Evolutionary conservation across 92 coral and sea anemone genomes (phyloP).

Genomic region (Virgularia gustaviana): DNA sequence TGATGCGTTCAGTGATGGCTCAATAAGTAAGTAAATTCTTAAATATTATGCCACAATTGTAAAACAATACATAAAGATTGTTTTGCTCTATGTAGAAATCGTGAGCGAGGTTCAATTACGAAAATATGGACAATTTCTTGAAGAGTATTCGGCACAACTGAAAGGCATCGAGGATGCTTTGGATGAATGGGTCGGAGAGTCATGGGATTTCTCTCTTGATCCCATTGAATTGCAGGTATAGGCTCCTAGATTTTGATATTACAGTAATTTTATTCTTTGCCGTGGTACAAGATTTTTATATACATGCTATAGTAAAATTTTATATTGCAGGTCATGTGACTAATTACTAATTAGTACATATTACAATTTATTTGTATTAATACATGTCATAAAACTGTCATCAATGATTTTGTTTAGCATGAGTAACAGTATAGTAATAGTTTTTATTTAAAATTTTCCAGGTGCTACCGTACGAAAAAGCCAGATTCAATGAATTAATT

Average conservation of each 20-base stretch:
- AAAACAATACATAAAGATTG: not conserved
- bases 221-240: constrained; percentile 93
- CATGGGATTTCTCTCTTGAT: constrained; percentile 93
- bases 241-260: no score
- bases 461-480: constrained; percentile 95
- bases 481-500: constrained; percentile 79
- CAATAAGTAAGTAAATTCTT: constrained; percentile 79
- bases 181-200: constrained; percentile 91
- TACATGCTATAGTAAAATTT: no score
- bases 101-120: constrained; percentile 90
- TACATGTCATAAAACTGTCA: no score
- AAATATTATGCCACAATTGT: not conserved
- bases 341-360: no score
- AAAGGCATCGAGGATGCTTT: constrained; percentile 91
- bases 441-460: constrained; percentile 18
- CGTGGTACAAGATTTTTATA: no score
- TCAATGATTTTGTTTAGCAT: no score
- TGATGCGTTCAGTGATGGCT: constrained; percentile 95
- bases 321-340: no score
- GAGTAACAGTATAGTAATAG: no score
- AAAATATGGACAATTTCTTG: constrained; percentile 90
- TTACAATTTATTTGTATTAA: no score
- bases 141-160: constrained; percentile 84
- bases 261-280: no score
- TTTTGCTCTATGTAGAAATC: constrained; percentile 55